Conservation (phyloP, 1,140 invertebrate genomes). For the Dendroctonus valens region DNA sequence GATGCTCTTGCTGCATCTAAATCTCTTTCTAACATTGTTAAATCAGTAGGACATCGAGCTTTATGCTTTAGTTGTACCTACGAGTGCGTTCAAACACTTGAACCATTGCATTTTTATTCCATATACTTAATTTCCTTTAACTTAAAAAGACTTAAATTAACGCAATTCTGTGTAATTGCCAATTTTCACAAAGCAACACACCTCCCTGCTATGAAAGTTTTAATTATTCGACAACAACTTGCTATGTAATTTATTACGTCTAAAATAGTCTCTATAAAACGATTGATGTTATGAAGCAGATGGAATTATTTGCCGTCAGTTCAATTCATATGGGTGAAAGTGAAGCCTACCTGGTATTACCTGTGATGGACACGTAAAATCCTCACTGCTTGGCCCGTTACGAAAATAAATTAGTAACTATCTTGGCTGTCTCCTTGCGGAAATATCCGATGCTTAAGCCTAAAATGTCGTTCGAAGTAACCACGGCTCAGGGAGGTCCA, state of each 20-base stretch:
- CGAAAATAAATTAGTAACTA: conserved; percentile 31
- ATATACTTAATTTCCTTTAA: no score
- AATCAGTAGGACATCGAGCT: no score
- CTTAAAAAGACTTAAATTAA: no score
- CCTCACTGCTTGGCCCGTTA: conserved; percentile 14
- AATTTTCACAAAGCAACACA: neutral
- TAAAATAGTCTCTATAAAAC: no score
- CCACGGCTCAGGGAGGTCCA: conserved; percentile 10
- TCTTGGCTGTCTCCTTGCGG: conserved; percentile 19
- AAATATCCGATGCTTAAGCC: conserved; percentile 22
- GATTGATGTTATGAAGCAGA: no score
- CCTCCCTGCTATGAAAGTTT: neutral
- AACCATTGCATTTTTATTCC: no score
- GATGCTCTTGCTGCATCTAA: no score
- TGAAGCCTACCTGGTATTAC: conserved; percentile 15
- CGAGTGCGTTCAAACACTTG: no score
- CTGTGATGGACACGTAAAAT: conserved; percentile 28
- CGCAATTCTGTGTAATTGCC: no score
- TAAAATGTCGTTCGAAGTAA: conserved; percentile 19
- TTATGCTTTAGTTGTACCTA: no score
- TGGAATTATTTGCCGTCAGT: neutral
- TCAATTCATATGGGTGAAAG: conserved; percentile 9
- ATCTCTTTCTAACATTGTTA: no score
- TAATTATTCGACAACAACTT: neutral
- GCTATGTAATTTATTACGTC: neutral